These are phyloP conservation scores for Zaprionus bogoriensis DNA, from an alignment of 2,888 invertebrate genomes.

Conservation along the genomic window DNA sequence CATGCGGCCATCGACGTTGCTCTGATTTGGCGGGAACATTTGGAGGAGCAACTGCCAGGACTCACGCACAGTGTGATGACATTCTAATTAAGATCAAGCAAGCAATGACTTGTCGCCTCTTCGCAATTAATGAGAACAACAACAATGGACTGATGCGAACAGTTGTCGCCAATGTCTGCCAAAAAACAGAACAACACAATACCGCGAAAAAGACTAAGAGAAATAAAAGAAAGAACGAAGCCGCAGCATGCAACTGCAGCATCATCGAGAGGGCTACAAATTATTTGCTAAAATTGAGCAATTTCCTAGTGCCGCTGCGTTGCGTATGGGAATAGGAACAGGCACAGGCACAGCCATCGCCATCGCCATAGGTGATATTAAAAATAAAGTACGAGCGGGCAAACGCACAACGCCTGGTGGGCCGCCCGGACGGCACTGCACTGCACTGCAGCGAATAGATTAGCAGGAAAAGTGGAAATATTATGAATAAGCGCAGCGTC, in stretches of 20 bases:
- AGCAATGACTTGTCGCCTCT: conserved; percentile 30
- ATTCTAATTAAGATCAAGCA: conserved; percentile 55
- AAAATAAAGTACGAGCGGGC: conserved; percentile 66
- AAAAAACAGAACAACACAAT: conserved; percentile 46
- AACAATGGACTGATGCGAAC: conserved; percentile 79
- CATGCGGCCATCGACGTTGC: too few relatives aligned
- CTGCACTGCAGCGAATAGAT: conserved; percentile 2
- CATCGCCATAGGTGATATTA: conserved; percentile 63
- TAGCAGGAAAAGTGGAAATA: background rate
- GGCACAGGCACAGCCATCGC: too few relatives aligned
- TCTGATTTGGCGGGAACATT: background rate
- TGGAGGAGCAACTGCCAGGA: conserved; percentile 29
- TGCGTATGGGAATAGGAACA: conserved; percentile 39
- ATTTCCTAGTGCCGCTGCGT: conserved; percentile 53
- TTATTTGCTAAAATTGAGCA: conserved; percentile 64
- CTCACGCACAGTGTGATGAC: conserved; percentile 29
- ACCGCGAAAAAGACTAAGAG: conserved; percentile 21
- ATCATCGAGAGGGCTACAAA: conserved; percentile 34
- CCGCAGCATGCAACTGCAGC: conserved; percentile 58
- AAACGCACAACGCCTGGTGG: conserved; percentile 31
- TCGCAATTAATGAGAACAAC: conserved; percentile 58
- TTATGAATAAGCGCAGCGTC: conserved; percentile 79
- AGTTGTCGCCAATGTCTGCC: conserved; percentile 73
- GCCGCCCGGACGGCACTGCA: conserved; percentile 29
- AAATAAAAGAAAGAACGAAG: conserved; percentile 40